Conservation (phyloP, 2,113 vertebrate genomes). For the Dolichallabes microphthalmus region DNA sequence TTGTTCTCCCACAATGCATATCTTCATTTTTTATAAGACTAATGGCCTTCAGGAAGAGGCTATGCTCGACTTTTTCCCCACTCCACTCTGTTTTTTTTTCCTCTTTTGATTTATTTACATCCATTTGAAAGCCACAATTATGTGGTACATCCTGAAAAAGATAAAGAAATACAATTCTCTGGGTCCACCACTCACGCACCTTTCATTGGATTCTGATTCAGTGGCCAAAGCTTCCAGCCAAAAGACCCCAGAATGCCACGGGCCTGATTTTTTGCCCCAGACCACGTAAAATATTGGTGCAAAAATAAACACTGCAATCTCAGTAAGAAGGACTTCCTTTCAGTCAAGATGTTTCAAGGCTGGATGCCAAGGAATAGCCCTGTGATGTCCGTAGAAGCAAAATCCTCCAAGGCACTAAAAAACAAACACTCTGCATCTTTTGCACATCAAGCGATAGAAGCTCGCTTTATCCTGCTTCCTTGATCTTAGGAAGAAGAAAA, state of each 20-base stretch:
- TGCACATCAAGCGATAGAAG: slow-evolving; percentile 35
- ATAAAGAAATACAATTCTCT: slow-evolving; percentile 50
- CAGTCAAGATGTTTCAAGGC: slow-evolving; percentile 17
- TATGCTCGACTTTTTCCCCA: slow-evolving; percentile 56
- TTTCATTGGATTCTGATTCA: slow-evolving; percentile 48
- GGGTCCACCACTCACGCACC: slow-evolving; percentile 27
- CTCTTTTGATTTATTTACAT: slow-evolving; percentile 70
- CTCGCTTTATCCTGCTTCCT: slow-evolving; percentile 29
- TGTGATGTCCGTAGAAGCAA: slow-evolving; percentile 11
- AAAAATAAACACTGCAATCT: slow-evolving; percentile 57
- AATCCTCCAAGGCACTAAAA: slow-evolving; percentile 33
- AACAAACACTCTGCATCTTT: slow-evolving; percentile 43
- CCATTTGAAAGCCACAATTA: slow-evolving; percentile 46
- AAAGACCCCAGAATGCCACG: slow-evolving; percentile 60
- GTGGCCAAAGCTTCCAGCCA: slow-evolving; percentile 44
- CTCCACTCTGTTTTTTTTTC: slow-evolving; percentile 18
- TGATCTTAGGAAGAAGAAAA: slow-evolving; percentile 32
- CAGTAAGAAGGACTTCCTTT: slow-evolving; percentile 54
- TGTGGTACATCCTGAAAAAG: slow-evolving; percentile 61
- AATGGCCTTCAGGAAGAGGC: slow-evolving; percentile 66
- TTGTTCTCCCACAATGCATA: slow-evolving; percentile 57
- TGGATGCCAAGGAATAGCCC: slow-evolving; percentile 9
- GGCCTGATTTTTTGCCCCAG: slow-evolving; percentile 52
- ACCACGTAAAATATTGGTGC: slow-evolving; percentile 59
- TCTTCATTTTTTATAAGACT: slow-evolving; percentile 75